These are phyloP conservation scores for Pedionomus torquatus DNA, from an alignment of 2,113 vertebrate species.

Conservation along the genomic window DNA sequence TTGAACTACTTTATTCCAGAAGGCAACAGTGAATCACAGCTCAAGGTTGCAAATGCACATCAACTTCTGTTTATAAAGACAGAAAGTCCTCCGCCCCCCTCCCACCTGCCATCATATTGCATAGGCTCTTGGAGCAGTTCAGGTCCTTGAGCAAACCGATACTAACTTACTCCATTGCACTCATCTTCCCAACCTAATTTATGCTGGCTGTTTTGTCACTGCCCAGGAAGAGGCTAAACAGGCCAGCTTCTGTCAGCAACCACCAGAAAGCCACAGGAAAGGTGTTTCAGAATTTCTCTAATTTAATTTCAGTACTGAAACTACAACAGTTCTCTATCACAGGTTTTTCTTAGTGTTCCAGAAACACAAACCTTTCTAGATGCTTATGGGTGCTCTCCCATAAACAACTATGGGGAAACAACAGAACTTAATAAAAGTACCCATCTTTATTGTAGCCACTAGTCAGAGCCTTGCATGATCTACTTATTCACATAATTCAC, in stretches of 20 bases:
- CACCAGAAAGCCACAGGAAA: neutral
- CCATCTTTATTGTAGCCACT: neutral
- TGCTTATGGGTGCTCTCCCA: neutral
- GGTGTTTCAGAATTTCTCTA: neutral
- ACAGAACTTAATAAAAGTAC: neutral
- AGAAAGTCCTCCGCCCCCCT: neutral
- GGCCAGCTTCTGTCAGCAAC: neutral
- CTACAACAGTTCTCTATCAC: neutral
- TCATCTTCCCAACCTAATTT: neutral
- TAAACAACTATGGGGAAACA: neutral
- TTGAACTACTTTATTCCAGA: neutral
- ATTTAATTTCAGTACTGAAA: neutral
- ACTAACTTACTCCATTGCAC: neutral
- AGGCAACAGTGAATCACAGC: neutral
- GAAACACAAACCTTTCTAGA: neutral
- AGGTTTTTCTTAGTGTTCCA: neutral
- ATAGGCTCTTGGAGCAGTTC: neutral
- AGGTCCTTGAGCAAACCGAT: neutral
- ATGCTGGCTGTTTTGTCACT: neutral
- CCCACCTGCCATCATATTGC: too few relatives aligned
- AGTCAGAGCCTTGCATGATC: neutral
- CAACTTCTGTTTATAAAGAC: neutral
- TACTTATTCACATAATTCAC: slow-evolving; percentile 18
- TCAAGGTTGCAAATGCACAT: neutral
- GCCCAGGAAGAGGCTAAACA: neutral